phyloP scores from a whole-genome alignment of 2,888 invertebrate species.

The Holacanthella duospinosa region DNA sequence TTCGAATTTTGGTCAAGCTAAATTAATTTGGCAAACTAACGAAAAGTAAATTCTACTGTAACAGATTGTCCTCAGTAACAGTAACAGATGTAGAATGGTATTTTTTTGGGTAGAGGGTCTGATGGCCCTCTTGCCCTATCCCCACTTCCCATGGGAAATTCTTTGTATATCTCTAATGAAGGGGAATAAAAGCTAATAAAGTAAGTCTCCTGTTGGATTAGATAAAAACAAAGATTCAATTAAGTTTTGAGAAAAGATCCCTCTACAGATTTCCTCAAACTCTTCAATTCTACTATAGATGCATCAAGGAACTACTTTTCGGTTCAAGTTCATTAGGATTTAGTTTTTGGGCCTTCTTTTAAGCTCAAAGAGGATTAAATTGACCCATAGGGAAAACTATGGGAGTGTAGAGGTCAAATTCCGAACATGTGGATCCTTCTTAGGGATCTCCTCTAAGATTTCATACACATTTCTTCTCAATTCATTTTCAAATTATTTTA shows the following conservation, averaged over 20 bases:
- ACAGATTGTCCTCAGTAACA: too few relatives aligned
- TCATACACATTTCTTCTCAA: conserved; percentile 5
- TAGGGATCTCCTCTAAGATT: not conserved
- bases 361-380: not conserved
- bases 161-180: not conserved
- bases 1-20: too few relatives aligned
- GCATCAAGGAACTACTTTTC: not conserved
- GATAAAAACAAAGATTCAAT: not conserved
- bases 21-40: too few relatives aligned
- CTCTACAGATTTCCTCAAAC: not conserved
- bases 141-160: not conserved
- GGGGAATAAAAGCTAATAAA: not conserved
- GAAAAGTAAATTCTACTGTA: too few relatives aligned
- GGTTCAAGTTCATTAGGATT: conserved; percentile 3
- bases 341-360: not conserved
- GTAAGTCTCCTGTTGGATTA: not conserved
- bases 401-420: not conserved
- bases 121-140: too few relatives aligned
- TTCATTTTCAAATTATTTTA: conserved; percentile 2
- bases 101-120: too few relatives aligned
- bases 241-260: not conserved
- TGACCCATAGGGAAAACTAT: not conserved
- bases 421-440: not conserved
- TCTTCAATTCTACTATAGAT: not conserved
- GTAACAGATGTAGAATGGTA: too few relatives aligned